Base-by-base conservation (phyloP, 2,797 vertebrate genomes). In the Melanotaenia maccullochi region DNA sequence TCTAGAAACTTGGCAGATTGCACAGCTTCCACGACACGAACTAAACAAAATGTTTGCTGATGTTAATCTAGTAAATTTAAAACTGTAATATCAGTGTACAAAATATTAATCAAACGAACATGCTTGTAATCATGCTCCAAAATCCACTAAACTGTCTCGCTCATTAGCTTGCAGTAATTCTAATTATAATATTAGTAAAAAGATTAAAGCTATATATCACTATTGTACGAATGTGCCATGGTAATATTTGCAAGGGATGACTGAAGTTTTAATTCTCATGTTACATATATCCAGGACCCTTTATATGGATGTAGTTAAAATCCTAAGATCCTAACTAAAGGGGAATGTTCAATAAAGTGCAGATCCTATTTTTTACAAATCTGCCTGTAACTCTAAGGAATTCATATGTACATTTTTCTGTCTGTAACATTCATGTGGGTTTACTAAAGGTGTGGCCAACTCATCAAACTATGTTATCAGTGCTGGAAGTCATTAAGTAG, bases 401-500 rank as follows among this genome's bases (percentile, higher is more conserved):
- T 60, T n/a, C 47, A 20, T 47, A 18, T 60, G 55, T 44, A 24
- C 20, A 5, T 64, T 3, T 36, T 62, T 8, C 22, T 32, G 12
- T 63, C 18, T 63, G 44, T 32, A 35, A 13, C n/a, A 35, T 12
- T 47, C 28, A 4, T 63, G 7, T 20, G 14, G 68, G 64, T 81
- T 74, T 67, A 54, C 66, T 60, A 30, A 78, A 79, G 75, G 69
- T 59, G 67, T 60, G 32, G 38, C 49, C 18, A 52, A 47, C 71
- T 68, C 68, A 65, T 79, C 28, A 78, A 70, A 75, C 58, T 18
- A 3, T 62, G 5, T 65, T 64, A 84, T 78, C 75, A 68, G 32
- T 24, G 20, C 36, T 16, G 60, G 38, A 64, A 5, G 57, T 51
- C 12, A 24, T 55, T 58, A 76, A 57, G 18, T 60, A 9, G 9